These are phyloP conservation scores for Eumaeus atala DNA, from an alignment of 1,140 invertebrate genomes.

Conservation along the genomic window DNA sequence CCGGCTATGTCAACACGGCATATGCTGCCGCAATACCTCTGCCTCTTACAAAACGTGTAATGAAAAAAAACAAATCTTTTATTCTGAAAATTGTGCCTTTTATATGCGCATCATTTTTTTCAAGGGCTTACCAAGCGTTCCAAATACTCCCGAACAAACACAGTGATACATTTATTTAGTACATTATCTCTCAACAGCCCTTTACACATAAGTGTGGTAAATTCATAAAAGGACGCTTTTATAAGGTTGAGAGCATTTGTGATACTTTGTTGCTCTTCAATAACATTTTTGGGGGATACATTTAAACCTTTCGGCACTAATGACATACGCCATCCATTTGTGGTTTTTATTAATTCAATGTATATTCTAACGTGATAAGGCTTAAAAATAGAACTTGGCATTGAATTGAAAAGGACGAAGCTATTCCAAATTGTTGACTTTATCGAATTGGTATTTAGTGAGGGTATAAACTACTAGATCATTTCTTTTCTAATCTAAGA, in stretches of 20 bases:
- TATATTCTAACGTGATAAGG: too few species aligned
- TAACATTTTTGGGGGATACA: background rate
- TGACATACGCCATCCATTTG: background rate
- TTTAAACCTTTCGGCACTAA: background rate
- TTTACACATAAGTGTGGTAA: constrained; percentile 8
- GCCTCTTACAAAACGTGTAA: background rate
- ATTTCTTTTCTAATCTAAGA: too few species aligned
- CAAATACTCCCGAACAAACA: constrained; percentile 6
- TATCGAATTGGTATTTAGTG: too few species aligned
- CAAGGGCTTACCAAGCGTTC: constrained; percentile 1
- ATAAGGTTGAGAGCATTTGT: constrained; percentile 11
- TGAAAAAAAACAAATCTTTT: background rate
- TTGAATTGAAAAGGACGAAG: too few species aligned
- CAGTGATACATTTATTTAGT: constrained; percentile 12
- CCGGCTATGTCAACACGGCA: background rate
- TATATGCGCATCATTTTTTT: constrained; percentile 10
- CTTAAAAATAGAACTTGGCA: too few species aligned
- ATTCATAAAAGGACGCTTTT: constrained; percentile 13
- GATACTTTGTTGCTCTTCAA: constrained; percentile 1
- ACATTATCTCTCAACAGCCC: constrained; percentile 16
- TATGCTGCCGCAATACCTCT: background rate
- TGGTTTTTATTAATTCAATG: too few species aligned
- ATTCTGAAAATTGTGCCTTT: constrained; percentile 10
- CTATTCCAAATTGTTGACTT: too few species aligned
- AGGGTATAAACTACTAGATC: too few species aligned